Evolutionary conservation across 2,113 vertebrate genomes (phyloP).

Genomic region (Lates calcarifer): DNA sequence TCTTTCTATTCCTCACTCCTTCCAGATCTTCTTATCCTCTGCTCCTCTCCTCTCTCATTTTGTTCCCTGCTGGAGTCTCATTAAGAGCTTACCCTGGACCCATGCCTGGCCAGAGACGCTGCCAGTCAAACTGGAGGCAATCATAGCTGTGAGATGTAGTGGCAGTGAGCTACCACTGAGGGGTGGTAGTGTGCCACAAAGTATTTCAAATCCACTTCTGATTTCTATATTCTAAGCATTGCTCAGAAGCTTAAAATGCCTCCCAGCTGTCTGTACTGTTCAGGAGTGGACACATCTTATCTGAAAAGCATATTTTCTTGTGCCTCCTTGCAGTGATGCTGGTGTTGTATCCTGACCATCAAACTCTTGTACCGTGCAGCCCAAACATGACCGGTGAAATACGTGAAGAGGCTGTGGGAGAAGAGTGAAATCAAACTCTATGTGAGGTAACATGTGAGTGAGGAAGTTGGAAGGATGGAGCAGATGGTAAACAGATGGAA

Average conservation of each 20-base stretch:
- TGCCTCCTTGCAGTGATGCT: not conserved
- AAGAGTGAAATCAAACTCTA: slow-evolving; percentile 35
- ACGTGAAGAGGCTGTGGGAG: slow-evolving; percentile 10
- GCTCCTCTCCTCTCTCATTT: slow-evolving; percentile 56
- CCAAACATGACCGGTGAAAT: slow-evolving; percentile 10
- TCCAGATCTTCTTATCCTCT: slow-evolving; percentile 15
- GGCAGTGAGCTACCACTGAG: slow-evolving; percentile 28
- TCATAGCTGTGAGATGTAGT: slow-evolving; percentile 24
- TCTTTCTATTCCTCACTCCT: not conserved
- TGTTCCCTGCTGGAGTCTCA: slow-evolving; percentile 60
- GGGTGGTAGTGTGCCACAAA: slow-evolving; percentile 42
- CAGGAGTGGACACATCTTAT: not conserved
- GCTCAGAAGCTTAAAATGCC: not conserved
- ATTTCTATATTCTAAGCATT: not conserved
- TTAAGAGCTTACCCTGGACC: slow-evolving; percentile 67
- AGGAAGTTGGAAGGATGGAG: slow-evolving; percentile 49
- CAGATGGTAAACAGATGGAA: slow-evolving; percentile 80
- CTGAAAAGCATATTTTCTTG: not conserved
- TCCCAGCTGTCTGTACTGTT: not conserved
- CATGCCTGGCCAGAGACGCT: slow-evolving; percentile 47
- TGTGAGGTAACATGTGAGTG: slow-evolving; percentile 17
- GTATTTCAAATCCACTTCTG: not conserved
- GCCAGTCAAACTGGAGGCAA: slow-evolving; percentile 48
- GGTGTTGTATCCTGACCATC: not conserved
- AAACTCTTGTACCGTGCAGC: not conserved